Base-by-base conservation (phyloP, 2,797 vertebrate species). In the Enteromius unitaeniatus region DNA sequence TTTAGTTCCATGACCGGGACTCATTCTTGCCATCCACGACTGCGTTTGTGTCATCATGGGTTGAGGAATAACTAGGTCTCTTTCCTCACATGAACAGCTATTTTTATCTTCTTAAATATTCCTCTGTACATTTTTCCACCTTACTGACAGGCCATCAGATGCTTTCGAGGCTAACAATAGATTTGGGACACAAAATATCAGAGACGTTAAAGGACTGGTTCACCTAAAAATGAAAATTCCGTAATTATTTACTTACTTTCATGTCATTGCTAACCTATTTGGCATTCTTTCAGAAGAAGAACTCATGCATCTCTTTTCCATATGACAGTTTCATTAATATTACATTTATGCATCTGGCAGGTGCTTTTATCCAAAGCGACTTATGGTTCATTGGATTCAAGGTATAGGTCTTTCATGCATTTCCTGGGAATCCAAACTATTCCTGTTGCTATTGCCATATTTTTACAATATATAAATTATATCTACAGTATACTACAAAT, bases 1-100 rank as follows among this genome's bases (percentile, higher is more conserved):
- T 94, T 92, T 93, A 92, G 92, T 91, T 87, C 70, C 79, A 4
- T 83, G 88, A 90, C 90, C 90, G 86, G 88, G 91, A 90, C 87
- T 92, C 91, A 91, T 93, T 92, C 89, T 91, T 55, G 60, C 73
- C 90, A 83, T 68, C 42, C 90, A 83, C 45, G 85, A 88, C 88
- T 89, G 87, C 88, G 85, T 88, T 89, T 86, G 85, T 85, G 82
- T 83, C n/a, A 85, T 91, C 89, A 53, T 53, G 89, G 40, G 87
- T 89, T 90, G 87, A 77, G 75, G 84, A 85, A 91, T 90, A 90
- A 87, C 84, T 55, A 81, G 82, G 87, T 92, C 89, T 91, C 90
- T 90, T 90, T 87, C 53, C 47, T 85, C 53, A 78, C 60, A 58
- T 76, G 49, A 69, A 26, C 49, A 34, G 23, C 6, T 87, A 88